These are phyloP conservation scores for Yponomeuta plumbellus DNA, from an alignment of 2,888 invertebrate species.

Conservation along the genomic window DNA sequence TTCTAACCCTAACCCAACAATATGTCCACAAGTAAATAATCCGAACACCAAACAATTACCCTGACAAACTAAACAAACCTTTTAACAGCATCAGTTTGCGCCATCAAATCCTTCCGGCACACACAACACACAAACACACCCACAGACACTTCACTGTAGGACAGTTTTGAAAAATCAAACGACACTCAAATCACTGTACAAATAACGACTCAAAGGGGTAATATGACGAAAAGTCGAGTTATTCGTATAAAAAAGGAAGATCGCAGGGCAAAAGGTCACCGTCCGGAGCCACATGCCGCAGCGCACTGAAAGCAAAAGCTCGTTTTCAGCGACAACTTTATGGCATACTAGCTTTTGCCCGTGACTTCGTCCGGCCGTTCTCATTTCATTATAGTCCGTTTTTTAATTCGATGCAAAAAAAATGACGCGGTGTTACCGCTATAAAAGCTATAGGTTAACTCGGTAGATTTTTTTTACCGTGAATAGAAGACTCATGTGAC, in stretches of 20 bases:
- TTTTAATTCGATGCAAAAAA: too few species aligned
- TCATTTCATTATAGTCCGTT: too few species aligned
- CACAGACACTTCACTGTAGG: neutral
- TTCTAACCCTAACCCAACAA: too few species aligned
- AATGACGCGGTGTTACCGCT: too few species aligned
- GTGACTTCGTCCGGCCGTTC: too few species aligned
- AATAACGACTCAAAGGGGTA: neutral
- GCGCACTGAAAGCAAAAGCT: neutral
- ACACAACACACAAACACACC: neutral
- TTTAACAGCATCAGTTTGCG: neutral
- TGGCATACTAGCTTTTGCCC: neutral
- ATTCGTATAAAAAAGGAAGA: neutral
- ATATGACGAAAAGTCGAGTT: neutral
- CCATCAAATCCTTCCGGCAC: neutral
- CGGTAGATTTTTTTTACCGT: too few species aligned
- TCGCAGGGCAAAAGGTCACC: neutral
- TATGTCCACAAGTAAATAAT: too few species aligned
- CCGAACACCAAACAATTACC: neutral
- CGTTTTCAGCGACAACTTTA: constrained; percentile 1
- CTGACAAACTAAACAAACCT: neutral
- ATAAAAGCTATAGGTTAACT: too few species aligned
- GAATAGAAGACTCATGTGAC: too few species aligned
- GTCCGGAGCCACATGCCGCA: neutral
- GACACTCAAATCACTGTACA: neutral
- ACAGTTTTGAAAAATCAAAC: neutral